A percentile compares a stretch with the other conserved stretches of the same genome.
Conservation (phyloP, 2,888 invertebrate genomes). For the Torymus aiolomorphi region DNA sequence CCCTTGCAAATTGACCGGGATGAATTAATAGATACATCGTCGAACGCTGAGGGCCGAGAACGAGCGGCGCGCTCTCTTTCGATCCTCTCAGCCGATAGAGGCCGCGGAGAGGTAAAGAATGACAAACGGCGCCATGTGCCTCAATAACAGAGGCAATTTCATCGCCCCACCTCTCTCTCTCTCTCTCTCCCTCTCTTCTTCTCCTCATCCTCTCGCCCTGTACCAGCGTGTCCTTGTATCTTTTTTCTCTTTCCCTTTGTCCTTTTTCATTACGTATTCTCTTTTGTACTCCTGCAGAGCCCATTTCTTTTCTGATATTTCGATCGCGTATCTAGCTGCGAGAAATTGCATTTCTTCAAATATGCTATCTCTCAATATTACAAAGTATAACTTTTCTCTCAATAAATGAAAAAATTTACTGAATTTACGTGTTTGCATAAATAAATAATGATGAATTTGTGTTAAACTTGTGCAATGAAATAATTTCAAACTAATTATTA, state of each 20-base stretch:
- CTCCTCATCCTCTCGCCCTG: not conserved
- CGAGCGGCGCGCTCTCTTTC: constrained; percentile 36
- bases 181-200: constrained; percentile 14
- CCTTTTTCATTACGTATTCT: constrained; percentile 36
- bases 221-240: not conserved
- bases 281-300: not conserved
- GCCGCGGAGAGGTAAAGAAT: constrained; percentile 51
- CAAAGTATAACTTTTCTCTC: too few species aligned
- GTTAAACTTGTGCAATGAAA: too few species aligned
- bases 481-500: too few species aligned
- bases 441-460: too few species aligned
- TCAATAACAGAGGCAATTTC: constrained; percentile 56
- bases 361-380: not conserved
- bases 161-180: constrained; percentile 29
- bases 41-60: constrained; percentile 42
- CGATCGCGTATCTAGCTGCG: not conserved
- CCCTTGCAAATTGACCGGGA: constrained; percentile 57
- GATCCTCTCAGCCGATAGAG: constrained; percentile 49
- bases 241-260: not conserved
- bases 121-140: constrained; percentile 56
- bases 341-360: not conserved
- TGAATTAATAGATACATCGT: constrained; percentile 58
- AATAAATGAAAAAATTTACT: too few species aligned
- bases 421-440: too few species aligned
- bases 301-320: constrained; percentile 23